Evolutionary conservation across 2,797 vertebrate genomes (phyloP).

Genomic region (Fratercula arctica): DNA sequence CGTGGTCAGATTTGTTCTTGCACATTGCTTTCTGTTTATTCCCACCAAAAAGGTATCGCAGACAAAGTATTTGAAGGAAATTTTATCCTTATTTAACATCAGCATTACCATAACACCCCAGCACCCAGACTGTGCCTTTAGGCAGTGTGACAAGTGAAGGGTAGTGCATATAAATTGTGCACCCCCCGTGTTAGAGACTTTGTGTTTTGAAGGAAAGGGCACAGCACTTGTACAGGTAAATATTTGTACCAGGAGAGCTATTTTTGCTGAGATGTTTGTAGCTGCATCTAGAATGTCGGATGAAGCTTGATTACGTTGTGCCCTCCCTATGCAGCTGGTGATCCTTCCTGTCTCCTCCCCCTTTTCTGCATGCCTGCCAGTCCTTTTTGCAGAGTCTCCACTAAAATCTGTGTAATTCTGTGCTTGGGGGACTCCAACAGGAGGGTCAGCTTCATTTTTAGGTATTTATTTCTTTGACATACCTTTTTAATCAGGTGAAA

Average conservation of each 20-base stretch:
- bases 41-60: background rate
- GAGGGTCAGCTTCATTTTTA: background rate
- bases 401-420: background rate
- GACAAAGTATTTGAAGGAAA: background rate
- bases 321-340: background rate
- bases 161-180: background rate
- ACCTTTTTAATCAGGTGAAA: background rate
- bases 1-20: background rate
- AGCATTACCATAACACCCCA: background rate
- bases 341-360: background rate
- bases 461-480: background rate
- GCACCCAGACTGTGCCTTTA: background rate
- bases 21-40: background rate
- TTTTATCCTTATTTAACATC: background rate
- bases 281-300: background rate
- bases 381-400: background rate
- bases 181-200: background rate
- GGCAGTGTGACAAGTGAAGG: background rate
- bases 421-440: background rate
- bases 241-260: background rate
- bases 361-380: background rate
- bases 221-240: background rate
- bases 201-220: background rate
- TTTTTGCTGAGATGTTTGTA: background rate
- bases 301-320: background rate